A percentile compares a stretch with the other conserved stretches of the same genome.
phyloP scores from a whole-genome alignment of 2,797 vertebrate genomes.

The Catamblyrhynchus diadema region DNA sequence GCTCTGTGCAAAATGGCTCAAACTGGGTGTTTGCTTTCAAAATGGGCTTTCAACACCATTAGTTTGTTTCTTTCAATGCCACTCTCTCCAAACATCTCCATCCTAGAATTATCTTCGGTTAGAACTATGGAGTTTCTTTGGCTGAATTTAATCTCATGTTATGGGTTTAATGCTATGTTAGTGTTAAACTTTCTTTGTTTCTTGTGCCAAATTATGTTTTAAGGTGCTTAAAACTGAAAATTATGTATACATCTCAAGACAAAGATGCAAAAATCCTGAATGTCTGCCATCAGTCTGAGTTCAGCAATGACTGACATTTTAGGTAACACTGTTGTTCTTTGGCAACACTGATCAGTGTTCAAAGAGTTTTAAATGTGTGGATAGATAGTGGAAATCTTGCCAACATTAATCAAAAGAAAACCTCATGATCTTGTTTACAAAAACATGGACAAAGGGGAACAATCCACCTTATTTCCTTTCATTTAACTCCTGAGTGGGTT shows the following conservation, averaged over 20 bases:
- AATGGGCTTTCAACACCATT: background rate
- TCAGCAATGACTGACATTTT: background rate
- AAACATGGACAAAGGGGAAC: background rate
- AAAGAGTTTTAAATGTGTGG: background rate
- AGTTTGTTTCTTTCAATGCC: background rate
- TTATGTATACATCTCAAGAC: background rate
- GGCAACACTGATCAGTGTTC: background rate
- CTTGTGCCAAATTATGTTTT: background rate
- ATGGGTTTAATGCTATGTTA: background rate
- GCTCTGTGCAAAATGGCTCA: background rate
- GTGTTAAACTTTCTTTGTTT: background rate
- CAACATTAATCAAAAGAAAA: background rate
- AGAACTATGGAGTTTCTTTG: background rate
- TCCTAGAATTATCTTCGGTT: background rate
- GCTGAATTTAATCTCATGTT: background rate
- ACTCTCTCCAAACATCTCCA: background rate
- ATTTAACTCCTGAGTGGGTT: background rate
- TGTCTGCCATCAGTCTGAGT: background rate
- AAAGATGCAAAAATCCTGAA: background rate
- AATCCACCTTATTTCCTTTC: background rate
- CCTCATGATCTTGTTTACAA: background rate
- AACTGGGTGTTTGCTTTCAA: background rate
- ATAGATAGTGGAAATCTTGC: background rate
- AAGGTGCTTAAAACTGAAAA: background rate
- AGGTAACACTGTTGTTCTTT: background rate